Conservation (phyloP, 2,888 invertebrate species). For the Lepidochrysops patricia region DNA sequence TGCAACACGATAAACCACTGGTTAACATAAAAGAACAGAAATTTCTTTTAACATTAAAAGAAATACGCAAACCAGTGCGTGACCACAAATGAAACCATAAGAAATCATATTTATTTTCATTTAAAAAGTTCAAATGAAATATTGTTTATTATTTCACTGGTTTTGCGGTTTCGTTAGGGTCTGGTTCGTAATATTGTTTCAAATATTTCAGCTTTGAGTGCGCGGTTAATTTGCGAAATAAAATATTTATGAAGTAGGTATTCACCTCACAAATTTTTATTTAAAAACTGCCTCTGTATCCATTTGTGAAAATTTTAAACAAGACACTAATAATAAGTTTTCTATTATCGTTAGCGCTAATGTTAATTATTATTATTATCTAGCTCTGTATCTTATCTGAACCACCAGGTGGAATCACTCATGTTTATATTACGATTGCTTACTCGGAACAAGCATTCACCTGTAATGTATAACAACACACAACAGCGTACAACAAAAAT, state of each 20-base stretch:
- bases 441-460: no score
- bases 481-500: background rate
- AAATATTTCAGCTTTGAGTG: background rate
- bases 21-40: conserved; percentile 59
- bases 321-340: no score
- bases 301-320: background rate
- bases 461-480: no score
- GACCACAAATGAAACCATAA: conserved; percentile 46
- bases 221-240: background rate
- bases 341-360: no score
- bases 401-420: no score
- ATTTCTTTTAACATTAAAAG: conserved; percentile 55
- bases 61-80: conserved; percentile 51
- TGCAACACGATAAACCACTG: conserved; percentile 59
- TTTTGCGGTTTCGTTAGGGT: background rate
- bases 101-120: conserved; percentile 57
- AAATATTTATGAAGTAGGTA: background rate
- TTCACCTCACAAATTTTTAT: no score
- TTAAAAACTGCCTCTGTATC: background rate
- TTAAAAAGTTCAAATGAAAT: conserved; percentile 34
- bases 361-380: no score
- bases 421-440: no score
- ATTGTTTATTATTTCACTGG: conserved; percentile 4
- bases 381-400: no score
- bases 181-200: background rate